Evolutionary conservation across 1,140 invertebrate genomes (phyloP).

Genomic region (Penaeus indicus): DNA sequence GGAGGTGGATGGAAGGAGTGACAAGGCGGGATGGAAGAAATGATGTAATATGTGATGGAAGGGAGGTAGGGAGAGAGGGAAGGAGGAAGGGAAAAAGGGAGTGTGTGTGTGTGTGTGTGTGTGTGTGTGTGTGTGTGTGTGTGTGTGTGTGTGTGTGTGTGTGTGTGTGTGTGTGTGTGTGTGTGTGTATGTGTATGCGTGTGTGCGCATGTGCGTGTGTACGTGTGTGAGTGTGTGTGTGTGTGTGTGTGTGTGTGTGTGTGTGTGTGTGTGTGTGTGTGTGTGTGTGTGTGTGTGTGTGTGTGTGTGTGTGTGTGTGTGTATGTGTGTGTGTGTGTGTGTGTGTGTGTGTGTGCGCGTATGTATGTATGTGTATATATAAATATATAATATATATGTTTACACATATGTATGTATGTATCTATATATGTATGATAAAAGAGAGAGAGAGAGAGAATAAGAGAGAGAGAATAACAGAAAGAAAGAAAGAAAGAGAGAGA

Average conservation of each 20-base stretch:
- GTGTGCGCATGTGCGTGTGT: not conserved
- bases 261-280: not conserved
- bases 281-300: conserved; percentile 8
- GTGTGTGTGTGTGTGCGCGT: not conserved
- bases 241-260: conserved; percentile 1
- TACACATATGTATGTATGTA: conserved; percentile 7
- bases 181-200: not conserved
- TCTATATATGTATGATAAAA: not conserved
- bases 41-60: too few relatives aligned
- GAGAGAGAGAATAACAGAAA: too few relatives aligned
- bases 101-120: not conserved
- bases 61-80: too few relatives aligned
- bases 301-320: not conserved
- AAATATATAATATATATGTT: conserved; percentile 1
- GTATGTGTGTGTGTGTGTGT: not conserved
- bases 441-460: too few relatives aligned
- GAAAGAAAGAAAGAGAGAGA: too few relatives aligned
- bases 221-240: conserved; percentile 13
- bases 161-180: not conserved
- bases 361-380: not conserved
- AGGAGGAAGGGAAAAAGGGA: too few relatives aligned
- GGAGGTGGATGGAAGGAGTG: too few relatives aligned
- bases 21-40: too few relatives aligned
- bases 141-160: not conserved
- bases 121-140: too few relatives aligned